Evolutionary conservation across 2,113 vertebrate species (phyloP), one percentile per base, ranked within the genome.

Genomic region (Gadus chalcogrammus): DNA sequence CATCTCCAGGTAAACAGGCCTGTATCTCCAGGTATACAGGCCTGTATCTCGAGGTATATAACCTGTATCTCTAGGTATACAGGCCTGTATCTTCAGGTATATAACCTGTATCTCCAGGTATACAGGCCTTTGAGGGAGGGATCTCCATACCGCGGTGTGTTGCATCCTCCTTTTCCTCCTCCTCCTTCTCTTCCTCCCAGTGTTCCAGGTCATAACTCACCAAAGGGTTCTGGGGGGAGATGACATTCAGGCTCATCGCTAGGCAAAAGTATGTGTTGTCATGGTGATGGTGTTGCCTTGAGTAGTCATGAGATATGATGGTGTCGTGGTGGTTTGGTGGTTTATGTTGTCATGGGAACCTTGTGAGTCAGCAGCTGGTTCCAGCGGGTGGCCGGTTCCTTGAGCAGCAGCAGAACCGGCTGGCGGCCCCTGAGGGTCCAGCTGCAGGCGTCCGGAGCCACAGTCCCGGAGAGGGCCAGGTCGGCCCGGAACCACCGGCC

Each of bases 161-260:
- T 9, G 42, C 42, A 13, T 48, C 12, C 42, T 48, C 42, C 8
- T 48, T 9, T 2, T 48, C 42, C 20, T 61, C 59, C 8, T 61
- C 59, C 18, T 61, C 59, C 20, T 20, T 20, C 20, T 20, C 20
- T 11, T 61, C 59, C 22, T 61, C 59, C n/a, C 11, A 61, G 22
- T 61, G 59, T 2, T 61, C 59, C 59, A 61, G n/a, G 59, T 61
- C 59, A 24, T 61, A 61, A 61, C n/a, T 61, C 11, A 61, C 59
- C 59, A 61, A 18, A 61, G 16, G n/a, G 22, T 61, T 22, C 59
- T 61, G 59, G 9, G 22, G 20, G 22, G 18, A 20, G 3, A 61
- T n/a, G 8, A 59, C 15, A 17, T 5, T 59, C 13, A 59, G 56
- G 15, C 15, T 18, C 3, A 60, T 20, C 20, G n/a, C 5, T 18